A percentile compares a stretch with the other conserved stretches of the same genome.
Evolutionary conservation across 2,113 vertebrate species (phyloP).

Genomic region (Petrocephalus microphthalmus): DNA sequence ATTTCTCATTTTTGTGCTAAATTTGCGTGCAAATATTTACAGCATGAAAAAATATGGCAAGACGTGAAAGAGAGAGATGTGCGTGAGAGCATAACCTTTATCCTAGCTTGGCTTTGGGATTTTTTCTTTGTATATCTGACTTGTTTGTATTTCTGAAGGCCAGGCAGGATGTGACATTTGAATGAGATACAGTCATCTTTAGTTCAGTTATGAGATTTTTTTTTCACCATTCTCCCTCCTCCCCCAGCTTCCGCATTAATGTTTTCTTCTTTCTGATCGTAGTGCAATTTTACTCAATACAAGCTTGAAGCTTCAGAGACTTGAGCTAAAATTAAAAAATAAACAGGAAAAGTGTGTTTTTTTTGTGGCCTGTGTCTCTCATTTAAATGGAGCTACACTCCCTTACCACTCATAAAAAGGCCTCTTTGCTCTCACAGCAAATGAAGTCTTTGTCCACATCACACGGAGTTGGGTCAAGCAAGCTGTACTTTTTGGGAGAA

Average conservation of each 20-base stretch:
- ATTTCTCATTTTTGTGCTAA: not conserved
- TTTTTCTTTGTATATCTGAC: not conserved
- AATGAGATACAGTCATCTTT: not conserved
- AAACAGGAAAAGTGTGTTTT: not conserved
- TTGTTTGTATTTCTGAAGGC: not conserved
- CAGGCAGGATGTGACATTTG: not conserved
- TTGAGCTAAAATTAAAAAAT: not conserved
- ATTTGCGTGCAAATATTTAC: not conserved
- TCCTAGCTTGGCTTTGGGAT: not conserved
- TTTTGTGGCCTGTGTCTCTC: not conserved
- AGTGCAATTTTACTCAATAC: not conserved
- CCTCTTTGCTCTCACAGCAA: not conserved
- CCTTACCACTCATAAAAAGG: not conserved
- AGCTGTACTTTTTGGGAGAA: not conserved
- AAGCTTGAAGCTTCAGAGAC: not conserved
- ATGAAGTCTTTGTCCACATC: not conserved
- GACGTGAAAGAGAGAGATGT: not conserved
- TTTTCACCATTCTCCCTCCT: not conserved
- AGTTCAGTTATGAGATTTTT: not conserved
- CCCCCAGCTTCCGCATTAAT: not conserved
- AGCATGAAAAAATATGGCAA: not conserved
- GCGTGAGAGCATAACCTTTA: not conserved
- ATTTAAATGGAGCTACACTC: not conserved
- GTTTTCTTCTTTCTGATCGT: not conserved
- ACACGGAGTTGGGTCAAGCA: not conserved